These are phyloP conservation scores for Ornithoptera priamus DNA, from an alignment of 2,888 invertebrate species.

Conservation along the genomic window DNA sequence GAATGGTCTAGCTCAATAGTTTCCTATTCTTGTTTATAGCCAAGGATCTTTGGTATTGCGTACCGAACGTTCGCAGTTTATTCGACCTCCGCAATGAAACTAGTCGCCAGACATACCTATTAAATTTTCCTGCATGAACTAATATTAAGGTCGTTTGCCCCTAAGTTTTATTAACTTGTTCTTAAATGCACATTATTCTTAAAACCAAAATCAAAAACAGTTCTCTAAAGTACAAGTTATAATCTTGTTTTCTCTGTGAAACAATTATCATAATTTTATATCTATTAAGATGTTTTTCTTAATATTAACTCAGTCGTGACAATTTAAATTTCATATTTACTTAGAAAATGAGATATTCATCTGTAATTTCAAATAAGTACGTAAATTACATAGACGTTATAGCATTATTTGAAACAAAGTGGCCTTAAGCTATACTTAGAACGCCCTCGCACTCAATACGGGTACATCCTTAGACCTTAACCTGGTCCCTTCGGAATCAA, in stretches of 20 bases:
- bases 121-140: constrained; percentile 24
- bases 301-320: background rate
- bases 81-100: constrained; percentile 28
- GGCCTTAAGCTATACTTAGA: constrained; percentile 4
- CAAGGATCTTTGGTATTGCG: constrained; percentile 14
- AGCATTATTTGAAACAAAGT: background rate
- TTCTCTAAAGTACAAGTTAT: background rate
- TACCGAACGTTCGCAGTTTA: constrained; percentile 12
- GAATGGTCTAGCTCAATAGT: constrained; percentile 13
- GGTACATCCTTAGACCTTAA: constrained; percentile 25
- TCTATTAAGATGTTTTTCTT: background rate
- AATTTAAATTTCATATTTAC: background rate
- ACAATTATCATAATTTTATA: background rate
- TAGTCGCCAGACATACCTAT: constrained; percentile 28
- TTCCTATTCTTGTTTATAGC: constrained; percentile 27
- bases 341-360: background rate
- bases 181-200: constrained; percentile 15
- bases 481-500: constrained; percentile 21
- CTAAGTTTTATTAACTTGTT: constrained; percentile 8
- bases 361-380: background rate
- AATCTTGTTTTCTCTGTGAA: background rate
- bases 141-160: constrained; percentile 24
- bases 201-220: background rate
- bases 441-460: constrained; percentile 13
- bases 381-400: background rate